Evolutionary conservation across 1,140 invertebrate species (phyloP).

Genomic region (Zaprionus ghesquierei): DNA sequence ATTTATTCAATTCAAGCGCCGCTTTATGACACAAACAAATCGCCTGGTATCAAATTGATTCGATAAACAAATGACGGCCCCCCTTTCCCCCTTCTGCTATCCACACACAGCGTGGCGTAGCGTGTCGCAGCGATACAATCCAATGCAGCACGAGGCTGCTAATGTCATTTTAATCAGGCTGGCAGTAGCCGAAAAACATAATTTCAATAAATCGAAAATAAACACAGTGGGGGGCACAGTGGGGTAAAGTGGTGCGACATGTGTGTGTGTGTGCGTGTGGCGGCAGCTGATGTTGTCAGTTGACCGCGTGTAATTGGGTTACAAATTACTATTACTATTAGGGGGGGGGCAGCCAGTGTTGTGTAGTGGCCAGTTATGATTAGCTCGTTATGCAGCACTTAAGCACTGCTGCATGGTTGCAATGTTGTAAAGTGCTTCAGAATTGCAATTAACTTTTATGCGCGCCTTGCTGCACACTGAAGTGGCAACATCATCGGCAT

Average conservation of each 20-base stretch:
- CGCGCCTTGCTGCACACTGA: constrained; percentile 33
- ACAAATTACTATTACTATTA: constrained; percentile 7
- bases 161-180: constrained; percentile 59
- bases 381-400: constrained; percentile 21
- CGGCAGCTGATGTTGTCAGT: constrained; percentile 26
- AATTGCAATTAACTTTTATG: constrained; percentile 60
- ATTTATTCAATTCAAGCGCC: constrained; percentile 44
- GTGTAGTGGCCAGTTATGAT: constrained; percentile 6
- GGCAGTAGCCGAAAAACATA: constrained; percentile 26
- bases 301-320: constrained; percentile 46
- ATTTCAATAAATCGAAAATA: constrained; percentile 54
- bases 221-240: constrained; percentile 12
- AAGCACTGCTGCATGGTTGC: background rate
- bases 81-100: background rate
- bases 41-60: constrained; percentile 31
- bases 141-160: constrained; percentile 10
- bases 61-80: background rate
- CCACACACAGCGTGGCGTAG: background rate
- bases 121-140: background rate
- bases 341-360: background rate
- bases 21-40: constrained; percentile 40
- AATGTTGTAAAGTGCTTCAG: constrained; percentile 43
- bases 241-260: constrained; percentile 5
- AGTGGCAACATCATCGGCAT: background rate
- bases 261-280: background rate